Evolutionary conservation across 2,888 invertebrate genomes (phyloP), one percentile per base, ranked within the genome.

Genomic region (Dugesia japonica): DNA sequence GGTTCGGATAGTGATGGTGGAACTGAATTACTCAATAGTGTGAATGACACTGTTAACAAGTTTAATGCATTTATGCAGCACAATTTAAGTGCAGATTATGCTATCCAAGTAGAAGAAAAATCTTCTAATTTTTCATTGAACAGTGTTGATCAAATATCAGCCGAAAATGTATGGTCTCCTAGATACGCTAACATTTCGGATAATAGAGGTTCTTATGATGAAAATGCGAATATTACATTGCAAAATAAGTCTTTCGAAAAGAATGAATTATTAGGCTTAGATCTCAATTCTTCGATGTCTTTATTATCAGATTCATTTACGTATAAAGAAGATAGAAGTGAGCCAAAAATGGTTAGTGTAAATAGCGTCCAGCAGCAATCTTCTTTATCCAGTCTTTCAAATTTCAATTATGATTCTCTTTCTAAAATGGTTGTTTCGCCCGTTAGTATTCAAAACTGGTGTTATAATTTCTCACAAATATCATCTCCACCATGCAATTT

Each of bases 361-460:
- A n/a, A n/a, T n/a, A 56, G 17, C 17, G 7, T 56, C n/a, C 56
- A 56, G 17, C 56, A 56, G 7, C 23, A 4, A 56, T 56, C 56
- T 7, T 13, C 38, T 38, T 9, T n/a, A 20, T 13, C 56, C 17
- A 56, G 56, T 56, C 56, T 13, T 4, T 56, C 56, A n/a, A 56
- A 56, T 56, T 23, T 56, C 56, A 56, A 56, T 23, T 56, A 56
- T n/a, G 56, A 56, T 56, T 9, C n/a, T 23, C 20, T 56, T 13
- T 56, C 56, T n/a, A 56, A 56, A 56, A 56, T 56, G 56, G 20
- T 56, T 4, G 56, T 56, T n/a, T 56, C 56, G 56, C 56, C 56
- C n/a, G 56, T 56, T n/a, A 56, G n/a, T n/a, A 23, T 56, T 56
- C 56, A 56, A n/a, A 56, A 56, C n/a, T 56, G 56, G 56, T 56